Percentiles rank a stretch among this genome's conserved stretches.
Evolutionary conservation across 2,113 vertebrate genomes (phyloP).

Genomic region (Anoura caudifer): DNA sequence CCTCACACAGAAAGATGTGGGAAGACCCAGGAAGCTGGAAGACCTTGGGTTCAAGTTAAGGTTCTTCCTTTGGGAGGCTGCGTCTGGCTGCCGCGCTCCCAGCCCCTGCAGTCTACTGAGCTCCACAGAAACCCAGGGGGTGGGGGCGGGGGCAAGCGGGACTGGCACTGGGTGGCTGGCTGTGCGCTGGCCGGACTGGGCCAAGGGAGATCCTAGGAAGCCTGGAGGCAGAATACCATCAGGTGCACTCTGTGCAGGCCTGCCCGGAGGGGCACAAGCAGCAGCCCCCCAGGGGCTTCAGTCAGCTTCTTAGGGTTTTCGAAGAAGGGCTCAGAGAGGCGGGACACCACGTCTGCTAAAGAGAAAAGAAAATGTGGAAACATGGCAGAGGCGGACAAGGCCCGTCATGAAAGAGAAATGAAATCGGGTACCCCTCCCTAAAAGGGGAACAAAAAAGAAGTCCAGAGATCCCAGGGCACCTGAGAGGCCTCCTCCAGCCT

Average conservation of each 20-base stretch:
- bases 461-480: not conserved
- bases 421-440: not conserved
- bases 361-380: not conserved
- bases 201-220: not conserved
- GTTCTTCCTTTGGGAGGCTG: not conserved
- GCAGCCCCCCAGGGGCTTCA: not conserved
- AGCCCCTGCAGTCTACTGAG: no score
- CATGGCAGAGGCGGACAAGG: not conserved
- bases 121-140: not conserved
- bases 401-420: not conserved
- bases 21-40: not conserved
- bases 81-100: no score
- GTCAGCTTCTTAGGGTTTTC: not conserved
- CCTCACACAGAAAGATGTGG: fast-evolving
- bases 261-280: not conserved
- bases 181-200: not conserved
- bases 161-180: not conserved
- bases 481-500: not conserved
- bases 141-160: not conserved
- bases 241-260: not conserved
- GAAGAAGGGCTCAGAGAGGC: not conserved
- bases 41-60: not conserved
- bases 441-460: not conserved
- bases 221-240: not conserved
- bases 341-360: not conserved